phyloP scores from a whole-genome alignment of 2,888 invertebrate genomes.

The Drepana falcataria region DNA sequence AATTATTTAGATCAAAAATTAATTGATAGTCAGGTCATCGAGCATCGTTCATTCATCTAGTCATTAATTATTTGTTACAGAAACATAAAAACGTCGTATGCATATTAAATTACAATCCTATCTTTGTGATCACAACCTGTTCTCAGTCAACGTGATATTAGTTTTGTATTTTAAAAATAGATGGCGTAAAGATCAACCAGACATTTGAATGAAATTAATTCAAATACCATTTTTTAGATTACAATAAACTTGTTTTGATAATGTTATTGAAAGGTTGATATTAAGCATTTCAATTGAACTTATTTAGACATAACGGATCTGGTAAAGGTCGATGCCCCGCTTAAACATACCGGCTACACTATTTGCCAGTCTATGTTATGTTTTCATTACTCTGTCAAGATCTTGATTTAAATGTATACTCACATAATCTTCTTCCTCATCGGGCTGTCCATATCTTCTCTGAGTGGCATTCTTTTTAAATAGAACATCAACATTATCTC shows the following conservation, averaged over 20 bases:
- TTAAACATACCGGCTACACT: background rate
- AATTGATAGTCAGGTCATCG: background rate
- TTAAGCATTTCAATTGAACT: background rate
- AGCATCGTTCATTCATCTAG: background rate
- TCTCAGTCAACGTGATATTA: too few species aligned
- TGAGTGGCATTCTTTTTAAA: conserved; percentile 51
- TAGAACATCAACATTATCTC: conserved; percentile 68
- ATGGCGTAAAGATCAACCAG: too few species aligned
- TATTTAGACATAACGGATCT: background rate
- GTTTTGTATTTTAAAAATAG: too few species aligned
- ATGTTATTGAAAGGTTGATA: background rate
- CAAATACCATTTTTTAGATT: background rate
- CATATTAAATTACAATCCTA: too few species aligned
- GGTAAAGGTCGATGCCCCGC: background rate
- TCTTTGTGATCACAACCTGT: too few species aligned
- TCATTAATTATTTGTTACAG: too few species aligned
- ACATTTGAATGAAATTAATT: too few species aligned
- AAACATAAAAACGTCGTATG: too few species aligned
- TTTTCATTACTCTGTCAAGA: background rate
- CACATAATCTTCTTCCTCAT: conserved; percentile 47
- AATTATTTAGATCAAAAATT: background rate
- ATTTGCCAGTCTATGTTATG: background rate
- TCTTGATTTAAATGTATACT: conserved; percentile 17
- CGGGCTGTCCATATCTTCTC: conserved; percentile 35
- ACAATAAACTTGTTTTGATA: background rate